Conservation (phyloP, 92 coral and sea anemone species). For the Phymanthus crucifer region DNA sequence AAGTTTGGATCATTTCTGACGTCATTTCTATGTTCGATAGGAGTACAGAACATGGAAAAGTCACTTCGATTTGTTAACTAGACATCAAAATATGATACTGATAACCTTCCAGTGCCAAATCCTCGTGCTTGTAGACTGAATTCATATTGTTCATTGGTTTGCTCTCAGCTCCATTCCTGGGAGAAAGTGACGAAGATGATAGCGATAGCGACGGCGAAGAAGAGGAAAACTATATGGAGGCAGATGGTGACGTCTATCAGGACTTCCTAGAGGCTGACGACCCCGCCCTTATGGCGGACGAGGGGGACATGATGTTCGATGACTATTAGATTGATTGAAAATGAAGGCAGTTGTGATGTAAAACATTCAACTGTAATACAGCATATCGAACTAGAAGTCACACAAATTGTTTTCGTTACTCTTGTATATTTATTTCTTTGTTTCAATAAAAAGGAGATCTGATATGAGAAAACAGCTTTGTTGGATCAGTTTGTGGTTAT, state of each 20-base stretch:
- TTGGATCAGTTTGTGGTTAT: no score
- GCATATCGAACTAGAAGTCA: no score
- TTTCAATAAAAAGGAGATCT: not conserved
- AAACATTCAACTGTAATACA: no score
- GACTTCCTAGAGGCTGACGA: slow-evolving; percentile 80
- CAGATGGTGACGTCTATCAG: slow-evolving; percentile 30
- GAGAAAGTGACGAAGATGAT: slow-evolving; percentile 52
- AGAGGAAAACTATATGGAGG: slow-evolving; percentile 35
- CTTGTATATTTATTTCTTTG: not conserved
- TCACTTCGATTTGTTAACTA: no score
- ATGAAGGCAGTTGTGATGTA: not conserved
- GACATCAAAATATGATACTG: no score
- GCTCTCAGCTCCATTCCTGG: slow-evolving; percentile 40
- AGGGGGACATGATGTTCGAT: slow-evolving; percentile 33
- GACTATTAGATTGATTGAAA: not conserved
- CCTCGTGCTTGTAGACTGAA: not conserved
- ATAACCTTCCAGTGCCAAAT: not conserved
- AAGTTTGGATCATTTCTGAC: no score
- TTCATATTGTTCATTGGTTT: not conserved
- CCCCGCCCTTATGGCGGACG: slow-evolving; percentile 62
- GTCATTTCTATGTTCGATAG: no score
- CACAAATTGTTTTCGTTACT: not conserved
- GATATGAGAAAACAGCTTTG: not conserved
- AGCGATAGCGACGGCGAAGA: slow-evolving; percentile 35
- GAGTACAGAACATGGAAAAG: no score